phyloP scores from a whole-genome alignment of 2,888 invertebrate species.

The Lasioglossum oenotherae region DNA sequence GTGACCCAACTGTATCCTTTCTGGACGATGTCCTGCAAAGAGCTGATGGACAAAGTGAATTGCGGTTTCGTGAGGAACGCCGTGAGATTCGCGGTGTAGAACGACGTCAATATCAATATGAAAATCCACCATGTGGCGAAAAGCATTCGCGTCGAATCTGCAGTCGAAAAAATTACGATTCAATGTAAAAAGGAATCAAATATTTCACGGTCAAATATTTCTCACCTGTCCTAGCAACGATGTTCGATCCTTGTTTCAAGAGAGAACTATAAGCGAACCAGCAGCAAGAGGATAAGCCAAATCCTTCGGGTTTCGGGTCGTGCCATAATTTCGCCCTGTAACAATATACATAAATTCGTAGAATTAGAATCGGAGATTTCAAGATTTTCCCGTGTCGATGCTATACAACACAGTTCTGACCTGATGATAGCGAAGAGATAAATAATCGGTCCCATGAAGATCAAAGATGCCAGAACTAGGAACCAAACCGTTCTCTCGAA shows the following conservation, averaged over 20 bases:
- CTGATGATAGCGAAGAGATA: conserved; percentile 89
- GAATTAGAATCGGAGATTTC: not conserved
- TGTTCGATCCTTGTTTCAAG: conserved; percentile 93
- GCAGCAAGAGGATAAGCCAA: conserved; percentile 89
- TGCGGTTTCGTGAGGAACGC: conserved; percentile 94
- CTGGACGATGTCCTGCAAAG: conserved; percentile 88
- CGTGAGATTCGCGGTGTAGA: conserved; percentile 96
- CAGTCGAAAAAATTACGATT: conserved; percentile 71
- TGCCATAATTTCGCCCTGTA: conserved; percentile 83
- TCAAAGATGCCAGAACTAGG: conserved; percentile 89
- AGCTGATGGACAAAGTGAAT: conserved; percentile 92
- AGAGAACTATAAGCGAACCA: conserved; percentile 96
- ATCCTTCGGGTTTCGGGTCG: conserved; percentile 86
- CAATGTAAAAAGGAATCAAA: not conserved
- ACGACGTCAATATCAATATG: conserved; percentile 93
- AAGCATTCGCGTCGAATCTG: conserved; percentile 93
- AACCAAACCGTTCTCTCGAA: conserved; percentile 91
- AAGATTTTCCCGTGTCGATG: not conserved
- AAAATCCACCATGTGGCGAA: conserved; percentile 97
- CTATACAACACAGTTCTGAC: conserved; percentile 59
- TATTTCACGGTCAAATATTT: not conserved
- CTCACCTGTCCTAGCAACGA: conserved; percentile 92
- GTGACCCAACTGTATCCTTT: conserved; percentile 91
- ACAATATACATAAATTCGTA: not conserved
- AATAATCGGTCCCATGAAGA: conserved; percentile 92